Conservation (phyloP, 2,113 vertebrate genomes). For the Oreochromis aureus region DNA sequence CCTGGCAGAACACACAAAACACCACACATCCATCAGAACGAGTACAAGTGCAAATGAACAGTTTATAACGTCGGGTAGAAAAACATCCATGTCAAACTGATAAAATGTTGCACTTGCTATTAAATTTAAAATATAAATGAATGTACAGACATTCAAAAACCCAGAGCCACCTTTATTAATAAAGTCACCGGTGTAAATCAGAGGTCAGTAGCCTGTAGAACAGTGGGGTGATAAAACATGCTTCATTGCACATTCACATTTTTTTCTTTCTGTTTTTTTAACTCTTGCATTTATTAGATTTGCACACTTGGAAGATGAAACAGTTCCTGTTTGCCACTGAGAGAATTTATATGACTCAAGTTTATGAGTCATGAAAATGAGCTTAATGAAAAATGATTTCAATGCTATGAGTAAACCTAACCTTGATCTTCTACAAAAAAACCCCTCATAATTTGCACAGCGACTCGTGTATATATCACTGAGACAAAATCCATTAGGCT, state of each 20-base stretch:
- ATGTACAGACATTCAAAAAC: not conserved
- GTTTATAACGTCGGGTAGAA: not conserved
- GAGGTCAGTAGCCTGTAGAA: not conserved
- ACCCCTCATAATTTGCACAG: not conserved
- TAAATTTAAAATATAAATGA: not conserved
- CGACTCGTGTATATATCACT: not conserved
- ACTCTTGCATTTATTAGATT: not conserved
- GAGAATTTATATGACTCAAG: not conserved
- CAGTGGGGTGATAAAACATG: accelerated
- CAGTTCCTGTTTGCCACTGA: not conserved
- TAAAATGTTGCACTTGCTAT: not conserved
- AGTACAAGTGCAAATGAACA: not conserved
- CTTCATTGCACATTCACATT: not conserved
- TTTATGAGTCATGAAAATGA: not conserved
- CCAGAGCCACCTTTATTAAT: not conserved
- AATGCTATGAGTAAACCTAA: not conserved
- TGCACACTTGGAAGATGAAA: not conserved
- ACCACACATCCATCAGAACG: not conserved
- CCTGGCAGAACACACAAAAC: slow-evolving; percentile 66
- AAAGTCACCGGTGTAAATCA: not conserved
- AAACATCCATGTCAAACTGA: not conserved
- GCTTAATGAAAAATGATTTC: not conserved
- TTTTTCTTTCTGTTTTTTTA: not conserved
- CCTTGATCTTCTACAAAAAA: not conserved
- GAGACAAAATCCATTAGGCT: slow-evolving; percentile 34